Conservation (phyloP, 2,797 vertebrate species). For the Sebastes trivittatus region DNA sequence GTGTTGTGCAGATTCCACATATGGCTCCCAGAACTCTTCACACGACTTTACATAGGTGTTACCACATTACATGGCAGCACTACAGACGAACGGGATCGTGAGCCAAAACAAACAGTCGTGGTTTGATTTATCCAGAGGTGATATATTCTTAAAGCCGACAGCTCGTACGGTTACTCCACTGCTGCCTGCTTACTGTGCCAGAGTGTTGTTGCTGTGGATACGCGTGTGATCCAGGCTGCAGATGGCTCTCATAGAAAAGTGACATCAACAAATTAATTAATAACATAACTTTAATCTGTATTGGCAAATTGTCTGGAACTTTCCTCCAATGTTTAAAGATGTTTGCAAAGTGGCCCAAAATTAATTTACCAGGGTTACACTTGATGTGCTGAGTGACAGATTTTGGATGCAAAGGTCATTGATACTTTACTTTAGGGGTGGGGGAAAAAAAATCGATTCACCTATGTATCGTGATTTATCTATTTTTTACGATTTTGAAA, state of each 20-base stretch:
- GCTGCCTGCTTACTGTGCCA: constrained; percentile 7
- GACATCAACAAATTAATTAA: neutral
- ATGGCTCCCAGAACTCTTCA: constrained; percentile 66
- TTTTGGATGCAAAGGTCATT: neutral
- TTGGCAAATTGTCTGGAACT: neutral
- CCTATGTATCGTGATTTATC: too few species aligned
- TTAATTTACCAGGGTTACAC: neutral
- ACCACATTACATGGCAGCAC: constrained; percentile 67
- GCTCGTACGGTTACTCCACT: constrained; percentile 13
- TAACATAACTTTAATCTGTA: neutral
- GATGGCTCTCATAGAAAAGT: constrained; percentile 15
- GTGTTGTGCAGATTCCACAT: constrained; percentile 68
- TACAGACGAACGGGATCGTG: constrained; percentile 22
- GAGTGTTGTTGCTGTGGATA: constrained; percentile 22
- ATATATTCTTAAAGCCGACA: constrained; percentile 49
- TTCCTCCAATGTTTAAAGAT: neutral
- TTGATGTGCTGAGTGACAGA: neutral
- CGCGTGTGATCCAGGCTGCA: constrained; percentile 8
- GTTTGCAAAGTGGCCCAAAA: neutral
- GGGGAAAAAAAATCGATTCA: too few species aligned
- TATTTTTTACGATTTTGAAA: too few species aligned
- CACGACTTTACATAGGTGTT: constrained; percentile 67
- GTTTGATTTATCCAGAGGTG: constrained; percentile 67
- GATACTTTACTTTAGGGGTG: neutral
- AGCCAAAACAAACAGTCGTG: constrained; percentile 63